A percentile compares a stretch with the other conserved stretches of the same genome.
Evolutionary conservation across 1,140 invertebrate species (phyloP).

Genomic region (Diabrotica undecimpunctata): DNA sequence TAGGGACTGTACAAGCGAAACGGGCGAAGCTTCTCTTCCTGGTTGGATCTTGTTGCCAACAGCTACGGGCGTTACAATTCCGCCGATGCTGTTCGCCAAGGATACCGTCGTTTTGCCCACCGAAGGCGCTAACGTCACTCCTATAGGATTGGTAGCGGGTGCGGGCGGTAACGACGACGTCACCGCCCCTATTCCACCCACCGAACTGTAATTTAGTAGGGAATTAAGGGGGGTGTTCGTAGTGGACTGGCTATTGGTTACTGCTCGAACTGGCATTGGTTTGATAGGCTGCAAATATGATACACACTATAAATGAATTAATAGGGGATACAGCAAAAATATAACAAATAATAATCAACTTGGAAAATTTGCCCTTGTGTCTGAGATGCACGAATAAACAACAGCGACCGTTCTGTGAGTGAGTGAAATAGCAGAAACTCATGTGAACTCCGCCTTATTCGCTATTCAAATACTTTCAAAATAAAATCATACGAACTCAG

Average conservation of each 20-base stretch:
- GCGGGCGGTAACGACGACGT: conserved; percentile 49
- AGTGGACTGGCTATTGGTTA: conserved; percentile 29
- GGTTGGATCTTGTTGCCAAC: conserved; percentile 27
- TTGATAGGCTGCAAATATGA: conserved; percentile 60
- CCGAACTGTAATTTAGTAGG: conserved; percentile 49
- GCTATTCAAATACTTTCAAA: no score
- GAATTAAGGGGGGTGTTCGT: conserved; percentile 54
- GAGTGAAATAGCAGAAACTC: no score
- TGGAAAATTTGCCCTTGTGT: no score
- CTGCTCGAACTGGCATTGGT: conserved; percentile 66
- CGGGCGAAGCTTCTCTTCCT: conserved; percentile 38
- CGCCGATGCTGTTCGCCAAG: conserved; percentile 34
- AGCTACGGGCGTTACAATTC: conserved; percentile 27
- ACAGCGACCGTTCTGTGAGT: no score
- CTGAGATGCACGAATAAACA: no score
- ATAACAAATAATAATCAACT: no score
- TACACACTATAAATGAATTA: background rate
- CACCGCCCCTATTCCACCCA: conserved; percentile 25
- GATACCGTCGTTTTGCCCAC: conserved; percentile 48
- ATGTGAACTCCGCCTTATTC: no score
- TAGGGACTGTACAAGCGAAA: conserved; percentile 21
- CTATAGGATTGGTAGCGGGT: conserved; percentile 41
- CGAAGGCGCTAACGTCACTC: conserved; percentile 53
- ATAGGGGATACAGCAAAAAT: no score
- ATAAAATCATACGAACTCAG: no score